Conservation (phyloP, 2,888 invertebrate species). For the Prenolepis imparis region DNA sequence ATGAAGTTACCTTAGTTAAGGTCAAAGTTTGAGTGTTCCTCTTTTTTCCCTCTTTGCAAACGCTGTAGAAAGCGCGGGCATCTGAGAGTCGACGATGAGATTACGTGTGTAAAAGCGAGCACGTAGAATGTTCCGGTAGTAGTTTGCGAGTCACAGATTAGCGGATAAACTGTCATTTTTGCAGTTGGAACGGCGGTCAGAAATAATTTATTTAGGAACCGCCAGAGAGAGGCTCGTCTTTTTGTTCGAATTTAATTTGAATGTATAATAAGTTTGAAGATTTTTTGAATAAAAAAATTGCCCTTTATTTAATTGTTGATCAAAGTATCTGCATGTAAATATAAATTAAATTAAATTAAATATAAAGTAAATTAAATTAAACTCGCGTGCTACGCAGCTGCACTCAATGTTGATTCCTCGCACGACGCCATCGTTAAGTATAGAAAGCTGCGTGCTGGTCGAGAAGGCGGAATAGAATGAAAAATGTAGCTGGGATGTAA, state of each 20-base stretch:
- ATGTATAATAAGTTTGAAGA: background rate
- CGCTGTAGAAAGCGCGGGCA: constrained; percentile 6
- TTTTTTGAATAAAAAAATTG: background rate
- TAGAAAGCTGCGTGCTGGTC: constrained; percentile 30
- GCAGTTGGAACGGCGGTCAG: background rate
- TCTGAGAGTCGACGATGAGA: constrained; percentile 33
- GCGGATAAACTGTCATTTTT: background rate
- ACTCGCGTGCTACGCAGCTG: background rate
- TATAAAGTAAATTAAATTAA: too few relatives aligned
- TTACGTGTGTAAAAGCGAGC: constrained; percentile 30
- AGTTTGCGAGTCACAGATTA: constrained; percentile 32
- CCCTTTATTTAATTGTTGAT: background rate
- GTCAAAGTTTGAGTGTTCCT: constrained; percentile 47
- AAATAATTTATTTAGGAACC: constrained; percentile 16
- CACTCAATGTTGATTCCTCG: constrained; percentile 23
- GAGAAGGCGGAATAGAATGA: constrained; percentile 56
- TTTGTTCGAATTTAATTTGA: background rate
- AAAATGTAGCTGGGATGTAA: constrained; percentile 65
- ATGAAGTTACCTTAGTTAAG: constrained; percentile 57
- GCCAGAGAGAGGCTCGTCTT: background rate
- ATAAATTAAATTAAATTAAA: too few relatives aligned
- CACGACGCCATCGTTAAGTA: constrained; percentile 33
- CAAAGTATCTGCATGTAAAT: too few relatives aligned
- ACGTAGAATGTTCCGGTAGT: constrained; percentile 1
- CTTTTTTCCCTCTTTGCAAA: constrained; percentile 23